phyloP scores from a whole-genome alignment of 1,140 invertebrate genomes.

The Panagrolaimus sp. region DNA sequence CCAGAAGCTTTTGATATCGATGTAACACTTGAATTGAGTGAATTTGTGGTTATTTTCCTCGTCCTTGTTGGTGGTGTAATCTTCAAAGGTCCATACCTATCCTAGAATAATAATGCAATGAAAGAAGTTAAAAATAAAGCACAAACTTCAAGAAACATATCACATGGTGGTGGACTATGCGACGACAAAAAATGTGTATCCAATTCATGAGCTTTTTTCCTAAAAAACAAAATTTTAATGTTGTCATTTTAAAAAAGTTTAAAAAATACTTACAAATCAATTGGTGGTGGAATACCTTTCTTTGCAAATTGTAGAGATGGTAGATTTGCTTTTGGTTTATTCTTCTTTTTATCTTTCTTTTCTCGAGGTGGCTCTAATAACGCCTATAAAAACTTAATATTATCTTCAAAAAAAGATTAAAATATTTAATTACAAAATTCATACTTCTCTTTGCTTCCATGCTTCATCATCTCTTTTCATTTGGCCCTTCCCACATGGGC shows the following conservation, averaged over 20 bases:
- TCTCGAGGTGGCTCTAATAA: not conserved
- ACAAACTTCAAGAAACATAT: too few species aligned
- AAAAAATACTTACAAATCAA: not conserved
- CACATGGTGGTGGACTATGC: conserved; percentile 7
- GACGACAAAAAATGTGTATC: conserved; percentile 6
- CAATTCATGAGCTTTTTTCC: conserved; percentile 6
- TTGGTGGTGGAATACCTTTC: not conserved
- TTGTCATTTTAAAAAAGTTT: not conserved
- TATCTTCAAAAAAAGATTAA: not conserved
- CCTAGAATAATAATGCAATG: too few species aligned
- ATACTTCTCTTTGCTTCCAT: not conserved
- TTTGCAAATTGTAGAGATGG: not conserved
- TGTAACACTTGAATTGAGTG: too few species aligned
- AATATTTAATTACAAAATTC: not conserved
- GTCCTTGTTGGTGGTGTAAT: too few species aligned
- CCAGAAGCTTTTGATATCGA: too few species aligned
- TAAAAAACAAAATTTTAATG: not conserved
- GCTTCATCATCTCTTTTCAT: conserved; percentile 10
- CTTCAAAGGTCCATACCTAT: too few species aligned
- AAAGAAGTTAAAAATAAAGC: too few species aligned
- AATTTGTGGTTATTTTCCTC: too few species aligned
- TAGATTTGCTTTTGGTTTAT: not conserved
- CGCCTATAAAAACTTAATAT: not conserved
- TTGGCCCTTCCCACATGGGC: not conserved
- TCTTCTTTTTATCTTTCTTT: not conserved